Evolutionary conservation across 2,797 vertebrate species (phyloP).

Genomic region (Dipus sagitta): DNA sequence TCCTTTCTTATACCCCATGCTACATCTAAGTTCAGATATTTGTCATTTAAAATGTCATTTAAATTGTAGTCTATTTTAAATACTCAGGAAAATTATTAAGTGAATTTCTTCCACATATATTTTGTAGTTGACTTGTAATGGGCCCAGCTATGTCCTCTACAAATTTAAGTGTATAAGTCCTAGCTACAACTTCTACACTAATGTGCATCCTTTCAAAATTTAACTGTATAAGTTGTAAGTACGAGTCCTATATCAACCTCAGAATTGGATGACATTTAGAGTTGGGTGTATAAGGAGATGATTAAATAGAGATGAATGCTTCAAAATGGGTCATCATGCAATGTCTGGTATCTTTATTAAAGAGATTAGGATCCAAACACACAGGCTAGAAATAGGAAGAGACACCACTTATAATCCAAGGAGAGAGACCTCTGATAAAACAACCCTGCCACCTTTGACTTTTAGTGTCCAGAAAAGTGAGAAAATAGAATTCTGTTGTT

Average conservation of each 20-base stretch:
- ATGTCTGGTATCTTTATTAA: not conserved
- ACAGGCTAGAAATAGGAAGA: not conserved
- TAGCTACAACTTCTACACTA: not conserved
- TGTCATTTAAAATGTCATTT: not conserved
- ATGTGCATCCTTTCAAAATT: no score
- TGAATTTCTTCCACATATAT: not conserved
- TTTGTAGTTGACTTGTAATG: no score
- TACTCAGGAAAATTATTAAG: not conserved
- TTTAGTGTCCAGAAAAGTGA: not conserved
- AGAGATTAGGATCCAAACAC: not conserved
- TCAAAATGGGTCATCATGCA: no score
- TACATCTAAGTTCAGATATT: not conserved
- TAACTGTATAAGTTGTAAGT: not conserved
- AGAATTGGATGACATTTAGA: not conserved
- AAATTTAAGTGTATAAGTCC: no score
- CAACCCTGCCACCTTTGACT: not conserved
- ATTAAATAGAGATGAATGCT: not conserved
- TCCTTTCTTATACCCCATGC: not conserved
- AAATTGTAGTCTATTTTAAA: not conserved
- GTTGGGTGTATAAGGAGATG: not conserved
- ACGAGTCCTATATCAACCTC: no score
- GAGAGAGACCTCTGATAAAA: not conserved
- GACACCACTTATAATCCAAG: not conserved
- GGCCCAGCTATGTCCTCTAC: no score
- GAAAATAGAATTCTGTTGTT: not conserved